Conservation (phyloP, 2,888 invertebrate species). For the Xylota segnis region DNA sequence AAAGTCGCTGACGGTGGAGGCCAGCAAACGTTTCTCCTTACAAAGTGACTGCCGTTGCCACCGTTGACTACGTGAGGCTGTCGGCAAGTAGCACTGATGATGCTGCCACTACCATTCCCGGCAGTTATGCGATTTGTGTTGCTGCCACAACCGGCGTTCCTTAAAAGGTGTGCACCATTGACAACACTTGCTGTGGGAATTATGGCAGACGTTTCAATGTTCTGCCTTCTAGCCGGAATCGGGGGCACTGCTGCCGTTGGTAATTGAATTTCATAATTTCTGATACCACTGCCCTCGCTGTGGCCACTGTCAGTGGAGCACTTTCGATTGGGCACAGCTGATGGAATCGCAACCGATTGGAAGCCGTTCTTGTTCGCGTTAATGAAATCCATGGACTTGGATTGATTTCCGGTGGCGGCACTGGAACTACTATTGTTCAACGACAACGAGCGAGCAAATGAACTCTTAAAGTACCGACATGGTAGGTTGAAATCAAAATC, state of each 20-base stretch:
- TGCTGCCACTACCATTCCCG: slow-evolving; percentile 63
- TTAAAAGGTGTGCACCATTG: slow-evolving; percentile 76
- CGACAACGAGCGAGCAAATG: slow-evolving; percentile 86
- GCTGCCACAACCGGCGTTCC: slow-evolving; percentile 69
- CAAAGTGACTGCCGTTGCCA: slow-evolving; percentile 54
- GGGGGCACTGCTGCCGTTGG: slow-evolving; percentile 80
- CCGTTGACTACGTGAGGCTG: slow-evolving; percentile 45
- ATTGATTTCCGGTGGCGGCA: slow-evolving; percentile 78
- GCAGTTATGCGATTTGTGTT: slow-evolving; percentile 61
- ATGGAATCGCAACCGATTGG: slow-evolving; percentile 19
- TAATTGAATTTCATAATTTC: slow-evolving; percentile 52
- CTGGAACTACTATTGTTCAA: slow-evolving; percentile 79
- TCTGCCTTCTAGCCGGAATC: slow-evolving; percentile 78
- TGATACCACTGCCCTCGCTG: slow-evolving; percentile 34
- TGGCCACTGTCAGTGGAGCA: slow-evolving; percentile 56
- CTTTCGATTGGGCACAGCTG: slow-evolving; percentile 63
- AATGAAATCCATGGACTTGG: slow-evolving; percentile 84
- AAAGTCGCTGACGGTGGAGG: slow-evolving; percentile 74
- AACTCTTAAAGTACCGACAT: slow-evolving; percentile 86
- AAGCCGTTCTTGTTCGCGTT: slow-evolving; percentile 48
- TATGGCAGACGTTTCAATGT: slow-evolving; percentile 74
- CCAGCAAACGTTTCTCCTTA: slow-evolving; percentile 73
- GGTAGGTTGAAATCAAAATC: slow-evolving; percentile 84
- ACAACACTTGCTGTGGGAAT: slow-evolving; percentile 71
- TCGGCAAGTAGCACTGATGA: slow-evolving; percentile 52